Percentiles rank a stretch among this genome's conserved stretches.
These are phyloP conservation scores for Cephonodes hylas DNA, from an alignment of 2,888 invertebrate genomes.

Conservation along the genomic window DNA sequence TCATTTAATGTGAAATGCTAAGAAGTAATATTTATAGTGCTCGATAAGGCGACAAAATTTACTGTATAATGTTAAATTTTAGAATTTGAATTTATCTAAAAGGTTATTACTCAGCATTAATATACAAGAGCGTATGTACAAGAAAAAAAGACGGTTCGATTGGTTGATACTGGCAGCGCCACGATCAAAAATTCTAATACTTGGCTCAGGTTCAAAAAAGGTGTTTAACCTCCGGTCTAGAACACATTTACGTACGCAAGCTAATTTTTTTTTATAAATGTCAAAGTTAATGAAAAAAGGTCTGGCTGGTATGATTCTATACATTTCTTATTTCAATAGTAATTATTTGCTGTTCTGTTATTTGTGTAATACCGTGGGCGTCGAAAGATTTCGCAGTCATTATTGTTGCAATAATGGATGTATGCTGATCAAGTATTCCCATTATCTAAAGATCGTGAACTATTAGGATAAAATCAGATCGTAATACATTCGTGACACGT, in stretches of 20 bases:
- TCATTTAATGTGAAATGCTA: too few species aligned
- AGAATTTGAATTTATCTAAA: not conserved
- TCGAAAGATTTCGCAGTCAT: not conserved
- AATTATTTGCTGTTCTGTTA: not conserved
- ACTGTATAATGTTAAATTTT: too few species aligned
- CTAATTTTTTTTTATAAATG: not conserved
- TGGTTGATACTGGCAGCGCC: not conserved
- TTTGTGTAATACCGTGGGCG: not conserved
- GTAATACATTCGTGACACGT: conserved; percentile 44
- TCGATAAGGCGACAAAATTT: too few species aligned
- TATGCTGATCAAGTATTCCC: conserved; percentile 31
- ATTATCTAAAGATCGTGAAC: conserved; percentile 36
- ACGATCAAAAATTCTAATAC: not conserved
- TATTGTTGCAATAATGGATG: not conserved
- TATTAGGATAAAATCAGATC: conserved; percentile 35
- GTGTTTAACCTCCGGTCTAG: conserved; percentile 1
- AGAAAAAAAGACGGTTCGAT: not conserved
- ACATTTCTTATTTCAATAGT: too few species aligned
- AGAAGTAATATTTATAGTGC: too few species aligned
- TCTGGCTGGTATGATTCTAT: not conserved
- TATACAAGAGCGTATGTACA: not conserved
- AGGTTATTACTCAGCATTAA: not conserved
- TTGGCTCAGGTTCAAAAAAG: not conserved
- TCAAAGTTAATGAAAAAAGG: not conserved
- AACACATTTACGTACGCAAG: conserved; percentile 14